Evolutionary conservation across 2,888 invertebrate species (phyloP), one percentile per base, ranked within the genome.

Genomic region (Papilio elwesi): DNA sequence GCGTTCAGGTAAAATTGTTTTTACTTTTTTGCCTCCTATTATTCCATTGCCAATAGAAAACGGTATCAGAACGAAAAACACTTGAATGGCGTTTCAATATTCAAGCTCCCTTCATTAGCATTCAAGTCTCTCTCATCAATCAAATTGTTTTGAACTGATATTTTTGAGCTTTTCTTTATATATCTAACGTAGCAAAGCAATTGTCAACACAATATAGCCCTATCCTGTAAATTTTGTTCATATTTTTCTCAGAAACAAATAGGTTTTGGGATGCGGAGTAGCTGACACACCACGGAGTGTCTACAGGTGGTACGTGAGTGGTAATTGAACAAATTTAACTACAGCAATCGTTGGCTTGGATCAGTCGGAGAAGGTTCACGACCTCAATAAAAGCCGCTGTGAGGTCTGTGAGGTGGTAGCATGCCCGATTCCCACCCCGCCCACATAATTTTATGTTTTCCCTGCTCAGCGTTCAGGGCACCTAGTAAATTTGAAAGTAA

Each of bases 81-180:
- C 43, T 62, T 15, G 43, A 62, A 43, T 43, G 59, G 15, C 43
- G 59, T 62, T 62, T 62, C 43, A 62, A 62, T 38, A 62, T 43
- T 43, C 9, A 62, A 62, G 43, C 59, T 59, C 59, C 59, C 59
- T 62, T 62, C 43, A 62, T 62, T 62, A 62, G 43, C 43, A 62
- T 62, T 62, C 43, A 62, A 62, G 59, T 62, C 59, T 62, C 38
- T 43, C 43, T 62, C 59, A 62, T 62, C 38, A 62, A 62, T 62
- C 59, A 62, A 62, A 62, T 43, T 43, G 15, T 43, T 62, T 62
- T 62, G 59, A 62, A 43, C 38, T 62, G 43, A 43, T 62, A 62
- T 62, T 62, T 59, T 13, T 38, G 59, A 59, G 38, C 9, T 59
- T 59, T 62, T 62, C 38, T 62, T 62, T 62, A 15, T 15, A 43